Conservation (phyloP, 2,113 vertebrate genomes). For the Paracanthobrama guichenoti region DNA sequence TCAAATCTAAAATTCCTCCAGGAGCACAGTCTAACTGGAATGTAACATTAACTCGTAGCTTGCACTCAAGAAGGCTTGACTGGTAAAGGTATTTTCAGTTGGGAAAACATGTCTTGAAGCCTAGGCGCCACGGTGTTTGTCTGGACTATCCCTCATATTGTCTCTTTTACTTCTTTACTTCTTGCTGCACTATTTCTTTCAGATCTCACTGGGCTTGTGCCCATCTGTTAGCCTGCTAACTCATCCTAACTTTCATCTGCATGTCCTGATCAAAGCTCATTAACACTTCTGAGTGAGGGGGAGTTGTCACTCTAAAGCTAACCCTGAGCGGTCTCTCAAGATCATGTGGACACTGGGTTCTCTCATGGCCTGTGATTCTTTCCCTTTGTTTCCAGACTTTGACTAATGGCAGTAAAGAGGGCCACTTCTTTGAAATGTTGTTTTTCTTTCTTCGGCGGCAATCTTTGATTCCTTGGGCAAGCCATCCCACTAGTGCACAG, state of each 20-base stretch:
- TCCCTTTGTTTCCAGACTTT: constrained; percentile 59
- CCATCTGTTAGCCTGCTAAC: constrained; percentile 40
- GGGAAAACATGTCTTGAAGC: constrained; percentile 23
- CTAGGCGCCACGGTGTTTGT: neutral
- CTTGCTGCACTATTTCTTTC: constrained; percentile 36
- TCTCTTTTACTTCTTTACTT: constrained; percentile 17
- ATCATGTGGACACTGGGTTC: constrained; percentile 18
- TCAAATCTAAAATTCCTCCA: constrained; percentile 67
- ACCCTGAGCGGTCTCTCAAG: constrained; percentile 41
- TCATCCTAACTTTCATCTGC: constrained; percentile 36
- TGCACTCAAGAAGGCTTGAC: constrained; percentile 38
- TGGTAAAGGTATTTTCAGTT: constrained; percentile 42
- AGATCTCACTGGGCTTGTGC: constrained; percentile 24
- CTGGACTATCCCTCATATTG: constrained; percentile 18
- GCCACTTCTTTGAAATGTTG: constrained; percentile 67
- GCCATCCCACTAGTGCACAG: constrained; percentile 72
- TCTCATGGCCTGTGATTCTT: constrained; percentile 2
- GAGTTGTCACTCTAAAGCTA: constrained; percentile 39
- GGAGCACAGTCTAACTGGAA: constrained; percentile 54
- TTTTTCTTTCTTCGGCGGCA: constrained; percentile 73
- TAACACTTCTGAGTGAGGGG: constrained; percentile 41
- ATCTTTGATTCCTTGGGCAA: constrained; percentile 73
- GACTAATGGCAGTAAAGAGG: constrained; percentile 66
- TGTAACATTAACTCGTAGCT: constrained; percentile 39
- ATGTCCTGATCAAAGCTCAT: constrained; percentile 43